A percentile compares a stretch with the other conserved stretches of the same genome.
Conservation (phyloP, 2,797 vertebrate genomes). For the Pelochelys cantorii region DNA sequence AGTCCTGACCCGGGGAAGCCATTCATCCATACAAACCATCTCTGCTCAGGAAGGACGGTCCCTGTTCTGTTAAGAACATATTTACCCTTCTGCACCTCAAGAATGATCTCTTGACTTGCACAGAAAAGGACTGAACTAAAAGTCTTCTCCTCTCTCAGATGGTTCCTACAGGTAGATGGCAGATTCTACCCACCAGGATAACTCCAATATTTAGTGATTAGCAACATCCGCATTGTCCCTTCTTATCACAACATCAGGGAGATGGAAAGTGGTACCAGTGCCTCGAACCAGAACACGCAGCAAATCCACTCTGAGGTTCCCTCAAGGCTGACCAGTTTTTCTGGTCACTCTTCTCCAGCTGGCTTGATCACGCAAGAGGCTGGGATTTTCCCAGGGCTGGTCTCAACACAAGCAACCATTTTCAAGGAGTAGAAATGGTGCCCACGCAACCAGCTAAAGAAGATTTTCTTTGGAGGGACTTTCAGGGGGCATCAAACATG, state of each 20-base stretch:
- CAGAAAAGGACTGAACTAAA: background rate
- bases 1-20: too few species aligned
- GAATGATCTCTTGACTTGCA: too few species aligned
- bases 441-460: background rate
- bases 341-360: fast-evolving
- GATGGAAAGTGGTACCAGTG: background rate
- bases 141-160: background rate
- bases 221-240: background rate
- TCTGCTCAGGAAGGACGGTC: background rate
- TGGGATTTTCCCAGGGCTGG: background rate
- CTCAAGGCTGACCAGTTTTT: background rate
- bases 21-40: background rate
- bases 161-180: background rate
- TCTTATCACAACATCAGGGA: background rate
- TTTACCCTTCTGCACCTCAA: background rate
- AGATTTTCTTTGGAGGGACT: background rate
- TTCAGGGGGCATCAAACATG: fast-evolving
- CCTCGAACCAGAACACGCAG: background rate
- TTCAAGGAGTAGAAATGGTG: fast-evolving
- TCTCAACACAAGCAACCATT: background rate
- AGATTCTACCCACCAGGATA: background rate
- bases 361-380: background rate
- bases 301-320: fast-evolving
- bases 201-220: background rate
- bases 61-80: background rate